Conservation (phyloP, 1,140 invertebrate genomes). For the Drosophila carrolli region DNA sequence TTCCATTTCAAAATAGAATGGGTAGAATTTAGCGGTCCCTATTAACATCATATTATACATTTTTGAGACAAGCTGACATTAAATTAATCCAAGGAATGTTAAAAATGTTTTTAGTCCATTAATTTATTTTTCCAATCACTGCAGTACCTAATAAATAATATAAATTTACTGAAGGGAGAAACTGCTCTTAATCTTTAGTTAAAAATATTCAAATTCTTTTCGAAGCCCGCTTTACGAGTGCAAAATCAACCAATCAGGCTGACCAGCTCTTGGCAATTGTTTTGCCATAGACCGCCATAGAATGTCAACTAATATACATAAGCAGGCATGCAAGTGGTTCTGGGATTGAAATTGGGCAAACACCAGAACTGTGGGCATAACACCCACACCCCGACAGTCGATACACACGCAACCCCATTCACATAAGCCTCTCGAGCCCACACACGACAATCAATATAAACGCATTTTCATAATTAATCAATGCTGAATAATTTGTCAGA, state of each 20-base stretch:
- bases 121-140: too few relatives aligned
- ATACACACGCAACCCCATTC: constrained; percentile 10
- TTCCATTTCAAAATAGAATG: too few relatives aligned
- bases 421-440: constrained; percentile 11
- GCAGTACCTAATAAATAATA: too few relatives aligned
- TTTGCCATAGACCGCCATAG: constrained; percentile 26
- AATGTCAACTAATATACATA: constrained; percentile 65
- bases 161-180: too few relatives aligned
- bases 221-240: background rate
- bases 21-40: too few relatives aligned
- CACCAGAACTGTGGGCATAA: constrained; percentile 36
- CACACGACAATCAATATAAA: constrained; percentile 73
- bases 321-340: constrained; percentile 57
- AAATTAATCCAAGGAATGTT: too few relatives aligned
- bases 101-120: too few relatives aligned
- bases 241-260: background rate
- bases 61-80: too few relatives aligned
- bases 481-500: constrained; percentile 78
- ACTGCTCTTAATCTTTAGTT: too few relatives aligned
- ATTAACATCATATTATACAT: too few relatives aligned
- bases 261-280: constrained; percentile 43
- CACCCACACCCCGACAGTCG: constrained; percentile 10
- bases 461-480: constrained; percentile 82
- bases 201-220: background rate
- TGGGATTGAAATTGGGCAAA: constrained; percentile 57